Evolutionary conservation across 1,140 invertebrate species (phyloP).

Genomic region (Drosophila ananassae): DNA sequence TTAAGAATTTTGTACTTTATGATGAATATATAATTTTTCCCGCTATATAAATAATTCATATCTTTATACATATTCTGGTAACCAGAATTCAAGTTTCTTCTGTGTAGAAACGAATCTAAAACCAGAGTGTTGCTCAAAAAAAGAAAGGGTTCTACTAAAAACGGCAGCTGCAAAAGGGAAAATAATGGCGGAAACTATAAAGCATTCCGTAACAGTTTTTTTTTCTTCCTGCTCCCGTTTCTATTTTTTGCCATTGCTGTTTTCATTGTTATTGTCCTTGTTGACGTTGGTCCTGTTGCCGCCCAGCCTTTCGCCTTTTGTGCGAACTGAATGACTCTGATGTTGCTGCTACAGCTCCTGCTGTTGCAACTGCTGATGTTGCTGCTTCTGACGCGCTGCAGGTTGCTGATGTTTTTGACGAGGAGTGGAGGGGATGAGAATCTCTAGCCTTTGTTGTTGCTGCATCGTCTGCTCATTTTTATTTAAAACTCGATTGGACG

Average conservation of each 20-base stretch:
- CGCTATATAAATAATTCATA: neutral
- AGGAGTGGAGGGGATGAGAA: conserved; percentile 10
- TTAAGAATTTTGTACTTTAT: too few relatives aligned
- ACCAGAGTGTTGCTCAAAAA: conserved; percentile 13
- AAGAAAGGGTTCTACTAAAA: conserved; percentile 46
- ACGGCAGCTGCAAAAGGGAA: conserved; percentile 53
- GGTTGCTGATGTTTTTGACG: conserved; percentile 23
- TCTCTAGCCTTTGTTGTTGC: conserved; percentile 28
- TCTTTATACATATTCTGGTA: neutral
- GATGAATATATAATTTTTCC: too few relatives aligned
- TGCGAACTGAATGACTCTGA: conserved; percentile 54
- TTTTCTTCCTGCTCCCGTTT: conserved; percentile 31
- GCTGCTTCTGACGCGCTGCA: conserved; percentile 54
- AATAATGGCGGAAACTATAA: conserved; percentile 71
- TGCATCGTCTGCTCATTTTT: conserved; percentile 52
- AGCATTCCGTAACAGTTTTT: conserved; percentile 68
- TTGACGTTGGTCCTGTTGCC: conserved; percentile 61
- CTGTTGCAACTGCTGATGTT: conserved; percentile 21
- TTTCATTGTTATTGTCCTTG: conserved; percentile 55
- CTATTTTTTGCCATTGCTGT: conserved; percentile 49
- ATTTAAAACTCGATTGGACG: conserved; percentile 55
- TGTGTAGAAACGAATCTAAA: neutral
- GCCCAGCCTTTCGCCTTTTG: conserved; percentile 48
- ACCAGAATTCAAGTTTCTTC: conserved; percentile 1
- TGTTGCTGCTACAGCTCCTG: conserved; percentile 25